These are phyloP conservation scores for Terrapene triunguis DNA, from an alignment of 2,113 vertebrate genomes.

Conservation along the genomic window DNA sequence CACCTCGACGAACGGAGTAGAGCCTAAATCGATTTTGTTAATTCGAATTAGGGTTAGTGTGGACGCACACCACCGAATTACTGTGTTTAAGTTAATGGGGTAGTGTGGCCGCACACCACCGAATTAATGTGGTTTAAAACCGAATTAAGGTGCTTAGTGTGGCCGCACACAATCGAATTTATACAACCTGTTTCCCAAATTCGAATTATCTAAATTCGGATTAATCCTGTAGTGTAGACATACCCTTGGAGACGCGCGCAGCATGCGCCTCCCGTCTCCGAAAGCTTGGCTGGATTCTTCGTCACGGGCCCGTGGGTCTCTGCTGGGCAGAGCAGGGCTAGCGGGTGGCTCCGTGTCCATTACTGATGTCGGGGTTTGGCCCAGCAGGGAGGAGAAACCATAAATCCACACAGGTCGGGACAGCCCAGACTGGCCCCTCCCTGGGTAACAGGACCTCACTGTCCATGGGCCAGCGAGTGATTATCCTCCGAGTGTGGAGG, in stretches of 20 bases:
- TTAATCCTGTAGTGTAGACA: too few species aligned
- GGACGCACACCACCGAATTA: too few species aligned
- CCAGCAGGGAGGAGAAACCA: not conserved
- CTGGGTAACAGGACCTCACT: not conserved
- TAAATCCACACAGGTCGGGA: not conserved
- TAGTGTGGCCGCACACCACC: too few species aligned
- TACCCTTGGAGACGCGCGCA: not conserved
- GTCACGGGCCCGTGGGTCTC: not conserved
- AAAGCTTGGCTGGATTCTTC: not conserved
- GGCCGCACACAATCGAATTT: too few species aligned
- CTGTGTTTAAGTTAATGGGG: too few species aligned
- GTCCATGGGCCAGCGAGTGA: not conserved
- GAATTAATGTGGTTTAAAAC: too few species aligned
- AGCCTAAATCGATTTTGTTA: too few species aligned
- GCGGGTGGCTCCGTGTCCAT: not conserved
- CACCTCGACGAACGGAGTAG: too few species aligned
- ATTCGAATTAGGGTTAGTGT: too few species aligned
- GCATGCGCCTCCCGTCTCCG: accelerated
- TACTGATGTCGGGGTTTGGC: not conserved
- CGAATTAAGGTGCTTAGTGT: too few species aligned
- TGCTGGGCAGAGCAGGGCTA: not conserved
- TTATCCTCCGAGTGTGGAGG: not conserved
- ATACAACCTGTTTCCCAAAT: too few species aligned
- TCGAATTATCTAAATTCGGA: too few species aligned
- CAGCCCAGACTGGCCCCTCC: not conserved